Percentiles rank a stretch among this genome's conserved stretches.
Evolutionary conservation across 1,140 invertebrate species (phyloP).

Genomic region (Sinella curviseta): DNA sequence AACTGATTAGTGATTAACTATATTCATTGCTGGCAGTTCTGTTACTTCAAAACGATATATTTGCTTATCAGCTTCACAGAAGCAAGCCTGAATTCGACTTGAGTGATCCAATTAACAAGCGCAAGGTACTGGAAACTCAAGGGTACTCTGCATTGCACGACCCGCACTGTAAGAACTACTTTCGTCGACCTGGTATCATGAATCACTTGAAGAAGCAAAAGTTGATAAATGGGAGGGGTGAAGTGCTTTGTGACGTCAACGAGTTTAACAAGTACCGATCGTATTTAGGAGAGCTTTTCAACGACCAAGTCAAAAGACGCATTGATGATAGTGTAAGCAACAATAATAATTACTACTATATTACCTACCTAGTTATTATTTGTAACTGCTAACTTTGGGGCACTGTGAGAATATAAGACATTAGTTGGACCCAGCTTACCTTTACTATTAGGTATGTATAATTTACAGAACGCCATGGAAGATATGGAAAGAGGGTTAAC

Average conservation of each 20-base stretch:
- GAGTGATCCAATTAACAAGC: background rate
- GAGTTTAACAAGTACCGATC: slow-evolving; percentile 6
- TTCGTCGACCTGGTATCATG: background rate
- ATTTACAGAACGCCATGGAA: too few relatives aligned
- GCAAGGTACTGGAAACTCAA: background rate
- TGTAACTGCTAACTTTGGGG: background rate
- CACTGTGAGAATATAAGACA: too few relatives aligned
- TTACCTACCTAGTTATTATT: background rate
- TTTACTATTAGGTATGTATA: too few relatives aligned
- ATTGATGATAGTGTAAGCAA: background rate
- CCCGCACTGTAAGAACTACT: slow-evolving; percentile 18
- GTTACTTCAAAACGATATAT: background rate
- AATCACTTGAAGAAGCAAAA: slow-evolving; percentile 17
- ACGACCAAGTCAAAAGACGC: background rate
- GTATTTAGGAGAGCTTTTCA: slow-evolving; percentile 7
- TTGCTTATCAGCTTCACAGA: background rate
- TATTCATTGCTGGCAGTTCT: background rate
- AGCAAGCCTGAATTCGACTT: background rate
- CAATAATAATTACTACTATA: background rate
- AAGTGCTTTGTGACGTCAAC: slow-evolving; percentile 10
- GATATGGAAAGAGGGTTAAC: too few relatives aligned
- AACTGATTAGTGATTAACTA: background rate
- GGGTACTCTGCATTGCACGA: background rate
- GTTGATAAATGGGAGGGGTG: background rate
- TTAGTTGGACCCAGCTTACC: too few relatives aligned